These are phyloP conservation scores for Oscheius sp. DNA, from an alignment of 2,888 invertebrate genomes.

Conservation along the genomic window DNA sequence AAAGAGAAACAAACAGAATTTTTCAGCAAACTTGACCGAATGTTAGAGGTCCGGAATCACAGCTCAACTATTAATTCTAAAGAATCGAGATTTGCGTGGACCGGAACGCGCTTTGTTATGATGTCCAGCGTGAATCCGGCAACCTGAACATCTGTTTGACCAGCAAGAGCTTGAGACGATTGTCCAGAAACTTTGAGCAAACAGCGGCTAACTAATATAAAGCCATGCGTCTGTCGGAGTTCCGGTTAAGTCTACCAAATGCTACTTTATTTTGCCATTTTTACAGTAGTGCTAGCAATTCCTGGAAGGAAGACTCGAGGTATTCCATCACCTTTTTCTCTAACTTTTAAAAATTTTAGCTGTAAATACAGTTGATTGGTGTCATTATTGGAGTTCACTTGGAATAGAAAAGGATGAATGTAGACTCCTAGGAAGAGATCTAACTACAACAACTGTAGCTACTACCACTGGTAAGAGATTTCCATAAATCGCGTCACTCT, in stretches of 20 bases:
- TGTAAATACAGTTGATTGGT: slow-evolving; percentile 28
- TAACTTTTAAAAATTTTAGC: not conserved
- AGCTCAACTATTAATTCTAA: too few relatives aligned
- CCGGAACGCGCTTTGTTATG: slow-evolving; percentile 21
- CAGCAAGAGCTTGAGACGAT: not conserved
- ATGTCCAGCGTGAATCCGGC: slow-evolving; percentile 27
- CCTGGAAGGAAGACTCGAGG: not conserved
- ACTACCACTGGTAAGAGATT: too few relatives aligned
- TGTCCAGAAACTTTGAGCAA: slow-evolving; percentile 25
- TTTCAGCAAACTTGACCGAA: too few relatives aligned
- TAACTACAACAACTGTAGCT: not conserved
- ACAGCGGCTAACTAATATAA: slow-evolving; percentile 15
- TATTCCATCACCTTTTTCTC: too few relatives aligned
- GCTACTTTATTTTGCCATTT: not conserved
- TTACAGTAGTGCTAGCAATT: not conserved
- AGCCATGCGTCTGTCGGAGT: not conserved
- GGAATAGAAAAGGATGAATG: slow-evolving; percentile 24
- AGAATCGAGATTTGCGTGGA: too few relatives aligned
- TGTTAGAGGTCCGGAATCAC: too few relatives aligned
- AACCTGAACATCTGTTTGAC: slow-evolving; percentile 14
- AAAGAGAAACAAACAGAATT: too few relatives aligned
- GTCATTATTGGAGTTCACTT: slow-evolving; percentile 9
- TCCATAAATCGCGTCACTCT: too few relatives aligned
- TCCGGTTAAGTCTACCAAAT: not conserved
- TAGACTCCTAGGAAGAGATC: not conserved